phyloP scores from a whole-genome alignment of 2,113 vertebrate species.

The Phylloscopus trochiloides region DNA sequence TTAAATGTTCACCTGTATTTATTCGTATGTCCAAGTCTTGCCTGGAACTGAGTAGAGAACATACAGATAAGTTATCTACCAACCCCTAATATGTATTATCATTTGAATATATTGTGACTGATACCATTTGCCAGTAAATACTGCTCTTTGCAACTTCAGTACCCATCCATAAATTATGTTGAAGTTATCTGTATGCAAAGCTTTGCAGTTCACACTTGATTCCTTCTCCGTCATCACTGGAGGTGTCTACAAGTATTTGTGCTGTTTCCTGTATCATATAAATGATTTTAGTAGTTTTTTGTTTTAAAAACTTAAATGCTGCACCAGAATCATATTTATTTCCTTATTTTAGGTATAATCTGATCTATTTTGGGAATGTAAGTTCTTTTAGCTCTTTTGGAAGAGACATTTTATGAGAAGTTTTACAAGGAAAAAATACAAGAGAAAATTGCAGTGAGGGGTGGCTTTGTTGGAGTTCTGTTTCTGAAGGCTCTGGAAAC shows the following conservation, averaged over 20 bases:
- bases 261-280: not conserved
- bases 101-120: not conserved
- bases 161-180: not conserved
- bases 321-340: not conserved
- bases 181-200: not conserved
- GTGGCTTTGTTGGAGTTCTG: not conserved
- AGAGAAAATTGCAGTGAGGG: not conserved
- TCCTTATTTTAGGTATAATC: not conserved
- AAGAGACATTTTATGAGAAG: not conserved
- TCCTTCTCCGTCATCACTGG: not conserved
- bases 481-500: not conserved
- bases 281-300: not conserved
- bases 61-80: not conserved
- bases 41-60: not conserved
- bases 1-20: not conserved
- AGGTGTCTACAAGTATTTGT: not conserved
- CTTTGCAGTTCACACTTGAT: not conserved
- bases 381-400: not conserved
- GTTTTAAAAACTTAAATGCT: not conserved
- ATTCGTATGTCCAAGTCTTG: not conserved
- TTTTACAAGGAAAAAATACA: not conserved
- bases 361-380: fast-evolving
- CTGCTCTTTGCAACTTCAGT: not conserved
- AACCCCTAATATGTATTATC: not conserved
- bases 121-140: not conserved